Conservation (phyloP, 2,797 vertebrate genomes). For the Manis crassicaudata region DNA sequence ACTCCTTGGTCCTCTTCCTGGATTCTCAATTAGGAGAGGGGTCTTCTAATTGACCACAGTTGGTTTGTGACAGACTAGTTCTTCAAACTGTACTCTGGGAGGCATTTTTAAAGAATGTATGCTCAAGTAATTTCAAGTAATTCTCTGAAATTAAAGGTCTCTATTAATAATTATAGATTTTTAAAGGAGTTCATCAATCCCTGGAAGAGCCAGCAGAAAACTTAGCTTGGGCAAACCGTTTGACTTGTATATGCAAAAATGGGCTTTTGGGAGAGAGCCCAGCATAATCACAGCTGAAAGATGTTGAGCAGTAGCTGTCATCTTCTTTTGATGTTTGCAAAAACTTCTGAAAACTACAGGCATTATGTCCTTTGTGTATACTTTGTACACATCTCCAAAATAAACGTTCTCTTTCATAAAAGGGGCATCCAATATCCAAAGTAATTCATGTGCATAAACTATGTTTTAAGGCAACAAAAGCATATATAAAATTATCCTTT, state of each 20-base stretch:
- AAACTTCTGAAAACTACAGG: conserved; percentile 77
- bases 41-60: neutral
- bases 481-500: conserved; percentile 63
- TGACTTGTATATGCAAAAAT: conserved; percentile 69
- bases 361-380: conserved; percentile 64
- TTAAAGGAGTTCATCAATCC: conserved; percentile 76
- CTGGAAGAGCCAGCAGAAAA: conserved; percentile 73
- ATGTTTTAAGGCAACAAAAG: conserved; percentile 53
- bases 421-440: conserved; percentile 68
- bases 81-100: conserved; percentile 75
- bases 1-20: neutral
- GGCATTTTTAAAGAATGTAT: conserved; percentile 77
- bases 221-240: conserved; percentile 71
- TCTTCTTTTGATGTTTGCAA: conserved; percentile 76
- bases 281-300: conserved; percentile 77
- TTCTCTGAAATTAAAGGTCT: conserved; percentile 79
- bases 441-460: conserved; percentile 79
- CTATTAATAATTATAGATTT: conserved; percentile 77
- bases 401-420: conserved; percentile 51
- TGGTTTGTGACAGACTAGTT: conserved; percentile 60
- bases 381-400: conserved; percentile 28
- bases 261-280: conserved; percentile 61
- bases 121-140: conserved; percentile 61
- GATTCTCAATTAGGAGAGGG: neutral
- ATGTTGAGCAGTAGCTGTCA: conserved; percentile 70